These are phyloP conservation scores for Nomada goodeniana DNA, from an alignment of 2,888 invertebrate genomes.

Conservation along the genomic window DNA sequence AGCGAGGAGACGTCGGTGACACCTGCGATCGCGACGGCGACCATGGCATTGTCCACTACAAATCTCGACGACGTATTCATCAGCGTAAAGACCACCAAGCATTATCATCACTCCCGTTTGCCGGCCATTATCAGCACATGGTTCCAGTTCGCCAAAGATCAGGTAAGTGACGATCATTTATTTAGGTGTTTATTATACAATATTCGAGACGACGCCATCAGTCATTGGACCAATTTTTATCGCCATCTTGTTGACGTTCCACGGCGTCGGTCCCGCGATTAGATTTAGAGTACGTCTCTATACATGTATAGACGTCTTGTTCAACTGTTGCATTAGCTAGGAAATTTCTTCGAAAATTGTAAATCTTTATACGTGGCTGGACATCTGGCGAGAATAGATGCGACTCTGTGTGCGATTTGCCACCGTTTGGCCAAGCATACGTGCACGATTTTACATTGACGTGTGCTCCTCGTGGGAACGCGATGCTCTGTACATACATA, in stretches of 20 bases:
- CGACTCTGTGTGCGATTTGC: constrained; percentile 44
- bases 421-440: constrained; percentile 36
- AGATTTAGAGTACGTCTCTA: not conserved
- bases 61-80: constrained; percentile 95
- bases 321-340: not conserved
- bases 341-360: not conserved
- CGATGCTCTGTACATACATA: constrained; percentile 27
- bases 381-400: constrained; percentile 19
- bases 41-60: constrained; percentile 87
- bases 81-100: constrained; percentile 97
- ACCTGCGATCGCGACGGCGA: constrained; percentile 83
- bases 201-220: no score
- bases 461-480: constrained; percentile 55
- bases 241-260: not conserved
- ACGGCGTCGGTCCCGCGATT: not conserved
- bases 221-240: not conserved
- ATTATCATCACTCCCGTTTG: constrained; percentile 93
- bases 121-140: constrained; percentile 96
- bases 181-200: no score
- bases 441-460: constrained; percentile 38
- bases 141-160: constrained; percentile 96
- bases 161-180: constrained; percentile 84
- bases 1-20: constrained; percentile 79
- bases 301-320: not conserved
- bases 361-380: not conserved